phyloP scores from a whole-genome alignment of 2,797 vertebrate species.

The Dendrocincla tyrannina region DNA sequence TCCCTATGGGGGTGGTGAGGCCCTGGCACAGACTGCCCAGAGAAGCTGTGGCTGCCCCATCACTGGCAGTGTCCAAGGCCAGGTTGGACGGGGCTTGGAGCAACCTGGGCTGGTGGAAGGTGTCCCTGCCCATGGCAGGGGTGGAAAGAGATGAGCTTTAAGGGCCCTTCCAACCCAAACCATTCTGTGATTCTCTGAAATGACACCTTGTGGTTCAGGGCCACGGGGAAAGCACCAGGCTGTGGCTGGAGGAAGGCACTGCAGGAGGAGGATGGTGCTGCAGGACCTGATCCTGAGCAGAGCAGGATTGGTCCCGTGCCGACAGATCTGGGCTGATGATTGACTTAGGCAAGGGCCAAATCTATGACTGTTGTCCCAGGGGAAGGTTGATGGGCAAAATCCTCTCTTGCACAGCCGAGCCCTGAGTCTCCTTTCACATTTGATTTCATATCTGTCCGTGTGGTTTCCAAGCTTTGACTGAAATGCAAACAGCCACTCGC shows the following conservation, averaged over 20 bases:
- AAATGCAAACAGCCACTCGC: fast-evolving
- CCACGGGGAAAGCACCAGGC: fast-evolving
- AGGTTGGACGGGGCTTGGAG: fast-evolving
- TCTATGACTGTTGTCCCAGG: not conserved
- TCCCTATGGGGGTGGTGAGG: fast-evolving
- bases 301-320: fast-evolving
- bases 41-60: not conserved
- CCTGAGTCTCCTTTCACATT: not conserved
- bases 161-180: not conserved
- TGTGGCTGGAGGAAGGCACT: not conserved
- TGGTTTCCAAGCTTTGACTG: not conserved
- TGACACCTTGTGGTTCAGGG: no score
- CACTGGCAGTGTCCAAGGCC: not conserved
- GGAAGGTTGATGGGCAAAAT: not conserved
- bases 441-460: fast-evolving
- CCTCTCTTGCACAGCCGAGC: not conserved
- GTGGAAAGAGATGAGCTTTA: not conserved
- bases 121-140: not conserved
- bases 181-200: not conserved
- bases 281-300: not conserved
- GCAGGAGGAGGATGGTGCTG: not conserved
- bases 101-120: fast-evolving
- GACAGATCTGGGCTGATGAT: not conserved
- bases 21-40: not conserved
- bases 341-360: not conserved